phyloP scores from a whole-genome alignment of 2,113 vertebrate genomes.

The Zingel zingel region DNA sequence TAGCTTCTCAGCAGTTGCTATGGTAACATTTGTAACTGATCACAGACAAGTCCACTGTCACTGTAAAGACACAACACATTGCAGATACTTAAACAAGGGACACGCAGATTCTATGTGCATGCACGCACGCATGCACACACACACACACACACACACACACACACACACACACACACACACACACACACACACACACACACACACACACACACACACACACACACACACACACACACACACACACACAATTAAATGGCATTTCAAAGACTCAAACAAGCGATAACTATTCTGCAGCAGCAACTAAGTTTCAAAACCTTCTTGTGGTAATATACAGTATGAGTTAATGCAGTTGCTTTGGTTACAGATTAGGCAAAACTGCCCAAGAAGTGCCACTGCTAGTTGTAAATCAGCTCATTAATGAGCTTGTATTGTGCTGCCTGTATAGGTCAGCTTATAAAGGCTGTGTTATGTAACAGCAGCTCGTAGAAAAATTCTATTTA shows the following conservation, averaged over 20 bases:
- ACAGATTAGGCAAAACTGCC: slow-evolving; percentile 13
- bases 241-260: background rate
- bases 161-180: slow-evolving; percentile 1
- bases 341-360: slow-evolving; percentile 26
- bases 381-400: slow-evolving; percentile 3
- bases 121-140: background rate
- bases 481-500: background rate
- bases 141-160: background rate
- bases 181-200: background rate
- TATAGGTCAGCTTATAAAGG: slow-evolving; percentile 16
- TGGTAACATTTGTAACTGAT: slow-evolving; percentile 45
- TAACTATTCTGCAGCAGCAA: background rate
- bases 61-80: slow-evolving; percentile 32
- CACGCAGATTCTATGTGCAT: background rate
- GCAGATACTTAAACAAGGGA: slow-evolving; percentile 6
- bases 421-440: slow-evolving; percentile 34
- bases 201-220: background rate
- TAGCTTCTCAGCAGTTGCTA: slow-evolving; percentile 39
- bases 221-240: slow-evolving; percentile 2
- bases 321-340: background rate
- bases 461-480: slow-evolving; percentile 11
- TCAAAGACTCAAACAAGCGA: background rate
- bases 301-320: background rate
- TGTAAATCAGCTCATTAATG: slow-evolving; percentile 58
- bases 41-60: slow-evolving; percentile 27